Base-by-base conservation (phyloP, 2,113 vertebrate genomes). In the Toxotes chatareus region DNA sequence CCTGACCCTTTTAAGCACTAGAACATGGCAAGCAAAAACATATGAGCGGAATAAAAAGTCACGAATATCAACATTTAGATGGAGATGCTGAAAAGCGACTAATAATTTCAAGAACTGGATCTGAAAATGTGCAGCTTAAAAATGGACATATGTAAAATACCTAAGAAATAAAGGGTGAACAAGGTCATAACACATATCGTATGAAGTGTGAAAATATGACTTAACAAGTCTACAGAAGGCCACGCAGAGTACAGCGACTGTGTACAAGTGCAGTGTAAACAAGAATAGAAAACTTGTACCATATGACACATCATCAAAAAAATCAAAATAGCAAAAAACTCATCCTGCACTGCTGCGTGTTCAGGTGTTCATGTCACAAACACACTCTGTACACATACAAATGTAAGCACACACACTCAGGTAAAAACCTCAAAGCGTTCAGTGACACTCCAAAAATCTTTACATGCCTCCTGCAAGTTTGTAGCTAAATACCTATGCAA, bases 1-100 rank as follows among this genome's bases (percentile, higher is more conserved):
- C 60, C 80, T 21, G 60, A 83, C 80, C 86, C 71, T 59, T 79
- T 86, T 84, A 73, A 83, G 82, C 70, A 53, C 73, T 12, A 44
- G 60, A 78, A 68, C 63, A 66, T 57, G 27, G 62, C 65, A 34
- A 42, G 55, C 12, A 46, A 40, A 73, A 76, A 69, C 68, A 64
- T 81, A 83, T 6, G 69, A 79, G 82, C 27, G 80, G 67, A 82
- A 84, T 69, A 78, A 82, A 84, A 84, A 49, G 63, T 56, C 5
- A 56, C 2, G 49, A 69, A 49, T 19, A 9, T 72, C 34, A 80
- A 60, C 73, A 70, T 70, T 63, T 46, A 42, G 57, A 76, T 19
- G 53, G 78, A 62, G 53, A 68, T 7, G 42, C 46, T 49, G 61
- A 79, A 70, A 9, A 63, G 59, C 8, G 47, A 31, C 21, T 44